These are phyloP conservation scores for Philopedon plagiatum DNA, from an alignment of 2,888 invertebrate genomes.

Conservation along the genomic window DNA sequence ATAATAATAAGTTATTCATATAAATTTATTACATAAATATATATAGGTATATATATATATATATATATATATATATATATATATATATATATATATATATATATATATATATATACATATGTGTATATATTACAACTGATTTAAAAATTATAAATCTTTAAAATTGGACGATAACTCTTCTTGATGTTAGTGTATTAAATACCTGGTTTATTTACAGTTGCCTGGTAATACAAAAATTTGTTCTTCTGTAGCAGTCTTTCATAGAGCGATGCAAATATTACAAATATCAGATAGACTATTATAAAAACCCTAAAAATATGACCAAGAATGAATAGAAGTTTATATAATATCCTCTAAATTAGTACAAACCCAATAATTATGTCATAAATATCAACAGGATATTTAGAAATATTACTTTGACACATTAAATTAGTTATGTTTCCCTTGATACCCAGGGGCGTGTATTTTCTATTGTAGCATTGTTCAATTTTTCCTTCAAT, in stretches of 20 bases:
- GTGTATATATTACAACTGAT: too few species aligned
- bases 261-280: conserved; percentile 54
- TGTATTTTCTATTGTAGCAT: conserved; percentile 58
- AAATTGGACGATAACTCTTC: too few species aligned
- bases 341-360: neutral
- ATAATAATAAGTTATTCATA: too few species aligned
- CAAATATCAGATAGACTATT: conserved; percentile 50
- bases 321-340: neutral
- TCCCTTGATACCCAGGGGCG: conserved; percentile 54
- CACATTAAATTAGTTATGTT: conserved; percentile 56
- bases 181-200: too few species aligned
- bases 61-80: too few species aligned
- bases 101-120: too few species aligned
- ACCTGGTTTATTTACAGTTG: neutral
- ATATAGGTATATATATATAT: too few species aligned
- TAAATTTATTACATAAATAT: too few species aligned
- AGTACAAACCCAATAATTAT: conserved; percentile 56
- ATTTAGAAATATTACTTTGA: conserved; percentile 51
- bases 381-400: conserved; percentile 56
- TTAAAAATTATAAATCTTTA: too few species aligned
- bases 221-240: conserved; percentile 1
- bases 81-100: too few species aligned
- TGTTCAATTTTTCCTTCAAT: conserved; percentile 43
- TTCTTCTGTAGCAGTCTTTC: conserved; percentile 47
- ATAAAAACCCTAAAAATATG: conserved; percentile 48